Conservation (phyloP, 2,888 invertebrate genomes). For the Onchidella celtica region DNA sequence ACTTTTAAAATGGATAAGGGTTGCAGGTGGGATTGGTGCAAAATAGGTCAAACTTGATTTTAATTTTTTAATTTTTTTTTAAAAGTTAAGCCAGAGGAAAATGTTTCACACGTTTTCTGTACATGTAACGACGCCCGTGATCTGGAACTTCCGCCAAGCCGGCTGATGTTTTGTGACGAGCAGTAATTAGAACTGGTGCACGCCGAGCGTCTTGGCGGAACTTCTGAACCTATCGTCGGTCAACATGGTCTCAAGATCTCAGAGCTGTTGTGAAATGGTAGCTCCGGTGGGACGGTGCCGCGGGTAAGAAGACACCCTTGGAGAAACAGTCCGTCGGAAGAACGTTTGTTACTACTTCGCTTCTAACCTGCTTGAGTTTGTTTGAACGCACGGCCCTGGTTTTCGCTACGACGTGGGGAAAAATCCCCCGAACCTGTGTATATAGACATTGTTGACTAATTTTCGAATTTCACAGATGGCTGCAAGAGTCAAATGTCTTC, state of each 20-base stretch:
- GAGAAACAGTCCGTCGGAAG: background rate
- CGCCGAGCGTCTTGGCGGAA: too few species aligned
- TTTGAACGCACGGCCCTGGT: background rate
- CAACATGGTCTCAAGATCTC: background rate
- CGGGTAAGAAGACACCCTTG: conserved; percentile 10
- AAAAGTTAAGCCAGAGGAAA: too few species aligned
- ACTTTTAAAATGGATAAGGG: too few species aligned
- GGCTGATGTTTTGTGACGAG: too few species aligned
- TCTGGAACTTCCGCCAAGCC: too few species aligned
- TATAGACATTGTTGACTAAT: conserved; percentile 18
- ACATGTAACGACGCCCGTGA: too few species aligned
- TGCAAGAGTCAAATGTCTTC: background rate
- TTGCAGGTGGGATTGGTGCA: too few species aligned
- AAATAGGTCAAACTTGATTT: too few species aligned
- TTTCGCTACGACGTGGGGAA: background rate
- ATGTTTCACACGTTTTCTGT: too few species aligned
- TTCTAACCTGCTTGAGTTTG: background rate
- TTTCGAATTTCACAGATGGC: conserved; percentile 16
- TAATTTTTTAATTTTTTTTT: too few species aligned
- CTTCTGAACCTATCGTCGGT: too few species aligned
- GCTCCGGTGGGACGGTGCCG: background rate
- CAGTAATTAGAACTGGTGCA: too few species aligned
- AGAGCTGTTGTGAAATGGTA: conserved; percentile 12
- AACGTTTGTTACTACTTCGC: conserved; percentile 4
- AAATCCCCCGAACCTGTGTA: background rate